These are phyloP conservation scores for Drosophila falleni DNA, from an alignment of 2,888 invertebrate genomes.

Conservation along the genomic window DNA sequence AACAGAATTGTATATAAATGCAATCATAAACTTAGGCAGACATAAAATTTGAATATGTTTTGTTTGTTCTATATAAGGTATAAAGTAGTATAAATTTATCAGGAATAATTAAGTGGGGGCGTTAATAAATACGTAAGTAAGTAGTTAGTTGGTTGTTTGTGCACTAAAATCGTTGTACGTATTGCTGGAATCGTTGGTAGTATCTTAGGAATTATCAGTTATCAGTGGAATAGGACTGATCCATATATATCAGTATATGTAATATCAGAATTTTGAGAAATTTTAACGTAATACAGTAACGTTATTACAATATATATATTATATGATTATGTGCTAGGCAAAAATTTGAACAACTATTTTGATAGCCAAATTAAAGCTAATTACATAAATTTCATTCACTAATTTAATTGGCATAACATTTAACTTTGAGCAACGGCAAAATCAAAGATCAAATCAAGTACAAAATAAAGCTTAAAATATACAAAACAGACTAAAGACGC, in stretches of 20 bases:
- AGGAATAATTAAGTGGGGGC: constrained; percentile 16
- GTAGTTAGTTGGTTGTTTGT: constrained; percentile 31
- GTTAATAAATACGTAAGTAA: constrained; percentile 29
- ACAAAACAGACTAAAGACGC: constrained; percentile 76
- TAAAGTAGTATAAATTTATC: constrained; percentile 17
- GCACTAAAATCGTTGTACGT: constrained; percentile 69
- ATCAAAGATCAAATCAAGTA: constrained; percentile 41
- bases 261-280: constrained; percentile 51
- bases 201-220: constrained; percentile 71
- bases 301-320: constrained; percentile 6
- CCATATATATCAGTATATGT: constrained; percentile 31
- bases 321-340: constrained; percentile 32
- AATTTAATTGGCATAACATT: constrained; percentile 48
- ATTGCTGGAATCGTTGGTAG: constrained; percentile 71
- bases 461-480: constrained; percentile 52
- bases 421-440: constrained; percentile 54
- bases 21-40: constrained; percentile 39
- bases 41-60: constrained; percentile 10
- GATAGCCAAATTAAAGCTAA: constrained; percentile 63
- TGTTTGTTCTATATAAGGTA: constrained; percentile 20
- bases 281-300: constrained; percentile 20
- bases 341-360: constrained; percentile 37
- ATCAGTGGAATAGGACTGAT: constrained; percentile 45
- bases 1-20: constrained; percentile 39
- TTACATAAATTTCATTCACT: constrained; percentile 41